Evolutionary conservation across 2,113 vertebrate genomes (phyloP).

Genomic region (Ascaphus truei): DNA sequence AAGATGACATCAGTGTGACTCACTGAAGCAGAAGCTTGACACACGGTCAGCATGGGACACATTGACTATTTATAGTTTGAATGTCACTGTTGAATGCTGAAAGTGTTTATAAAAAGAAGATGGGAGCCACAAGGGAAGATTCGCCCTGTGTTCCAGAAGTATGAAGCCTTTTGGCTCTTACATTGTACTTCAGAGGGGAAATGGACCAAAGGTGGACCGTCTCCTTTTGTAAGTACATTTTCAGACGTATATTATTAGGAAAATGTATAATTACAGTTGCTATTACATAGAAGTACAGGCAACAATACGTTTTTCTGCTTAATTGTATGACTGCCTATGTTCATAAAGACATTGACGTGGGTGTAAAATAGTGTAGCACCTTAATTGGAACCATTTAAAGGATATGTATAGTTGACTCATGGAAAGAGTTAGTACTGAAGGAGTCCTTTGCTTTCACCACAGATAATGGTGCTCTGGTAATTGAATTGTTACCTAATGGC

Average conservation of each 20-base stretch:
- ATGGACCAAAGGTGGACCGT: slow-evolving; percentile 60
- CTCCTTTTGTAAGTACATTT: slow-evolving; percentile 61
- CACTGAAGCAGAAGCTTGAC: slow-evolving; percentile 35
- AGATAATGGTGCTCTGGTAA: no score
- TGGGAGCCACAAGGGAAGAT: slow-evolving; percentile 10
- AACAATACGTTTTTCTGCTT: no score
- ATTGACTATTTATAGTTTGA: slow-evolving; percentile 64
- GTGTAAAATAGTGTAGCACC: no score
- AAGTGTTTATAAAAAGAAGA: slow-evolving; percentile 52
- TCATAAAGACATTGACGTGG: no score
- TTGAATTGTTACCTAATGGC: no score
- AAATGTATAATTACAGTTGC: no score
- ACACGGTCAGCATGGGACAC: slow-evolving; percentile 38
- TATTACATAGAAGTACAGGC: no score
- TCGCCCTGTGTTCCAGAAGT: background rate
- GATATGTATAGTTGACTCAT: no score
- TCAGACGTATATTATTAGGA: background rate
- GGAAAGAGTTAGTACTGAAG: no score
- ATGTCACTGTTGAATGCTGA: slow-evolving; percentile 36
- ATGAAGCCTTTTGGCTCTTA: slow-evolving; percentile 58
- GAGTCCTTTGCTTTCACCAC: no score
- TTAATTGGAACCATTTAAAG: no score
- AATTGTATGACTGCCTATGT: no score
- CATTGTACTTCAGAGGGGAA: slow-evolving; percentile 37
- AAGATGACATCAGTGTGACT: slow-evolving; percentile 10